Evolutionary conservation across 2,888 invertebrate genomes (phyloP).

Genomic region (Gastracanthus pulcherrimus): DNA sequence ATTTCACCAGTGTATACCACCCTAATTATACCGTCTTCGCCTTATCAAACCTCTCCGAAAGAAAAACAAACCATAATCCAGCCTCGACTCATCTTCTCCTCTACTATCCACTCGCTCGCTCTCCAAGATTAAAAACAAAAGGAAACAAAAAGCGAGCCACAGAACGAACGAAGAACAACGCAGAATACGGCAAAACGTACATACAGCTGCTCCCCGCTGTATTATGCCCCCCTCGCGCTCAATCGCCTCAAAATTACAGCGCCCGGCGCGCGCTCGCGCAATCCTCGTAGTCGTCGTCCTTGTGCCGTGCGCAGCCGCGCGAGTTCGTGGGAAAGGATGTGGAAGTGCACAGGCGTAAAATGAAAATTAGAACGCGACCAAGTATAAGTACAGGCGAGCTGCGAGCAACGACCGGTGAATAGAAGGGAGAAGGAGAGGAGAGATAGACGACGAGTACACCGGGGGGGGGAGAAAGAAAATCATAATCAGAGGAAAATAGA

Average conservation of each 20-base stretch:
- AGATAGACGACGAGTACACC: background rate
- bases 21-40: background rate
- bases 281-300: background rate
- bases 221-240: background rate
- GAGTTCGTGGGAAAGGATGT: conserved; percentile 66
- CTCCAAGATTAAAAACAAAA: background rate
- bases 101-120: background rate
- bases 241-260: conserved; percentile 8
- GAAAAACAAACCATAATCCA: too few species aligned
- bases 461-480: conserved; percentile 52
- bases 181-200: background rate
- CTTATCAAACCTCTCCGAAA: background rate
- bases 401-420: background rate
- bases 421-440: conserved; percentile 7
- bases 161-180: background rate
- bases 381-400: conserved; percentile 17
- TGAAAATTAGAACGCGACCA: conserved; percentile 66
- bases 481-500: conserved; percentile 18
- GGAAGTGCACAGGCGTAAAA: conserved; percentile 63
- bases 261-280: conserved; percentile 38
- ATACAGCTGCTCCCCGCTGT: background rate
- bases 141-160: conserved; percentile 1
- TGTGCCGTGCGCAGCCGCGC: too few species aligned
- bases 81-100: background rate
- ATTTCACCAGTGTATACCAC: too few species aligned